Evolutionary conservation across 2,113 vertebrate genomes (phyloP), one percentile per base, ranked within the genome.

Genomic region (rat (Rattus norvegicus)): DNA sequence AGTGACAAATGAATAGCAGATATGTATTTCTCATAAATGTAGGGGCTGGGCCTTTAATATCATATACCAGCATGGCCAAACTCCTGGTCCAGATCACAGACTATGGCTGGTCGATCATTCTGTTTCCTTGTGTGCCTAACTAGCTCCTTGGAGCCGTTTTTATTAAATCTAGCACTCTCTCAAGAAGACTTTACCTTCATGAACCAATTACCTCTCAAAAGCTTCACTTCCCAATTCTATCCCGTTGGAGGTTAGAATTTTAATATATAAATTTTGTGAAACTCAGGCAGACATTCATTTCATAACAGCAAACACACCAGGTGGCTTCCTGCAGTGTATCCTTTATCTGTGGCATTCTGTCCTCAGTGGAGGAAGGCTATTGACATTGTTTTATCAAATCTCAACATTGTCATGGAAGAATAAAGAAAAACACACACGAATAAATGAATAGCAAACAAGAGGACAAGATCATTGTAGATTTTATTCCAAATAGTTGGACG

Each of bases 381-480:
- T 79, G 86, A 79, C 77, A 92, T 91, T 63, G 79, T 95, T 77
- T 91, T n/a, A 59, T 67, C 90, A 95, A 94, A 95, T 84, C 26
- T 95, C 76, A 97, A 67, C 80, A 61, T 26, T 88, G 16, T 84
- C 61, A 43, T 77, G 70, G 69, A 67, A 70, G 49, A 95, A n/a
- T 65, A 19, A 96, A 39, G 63, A 75, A 86, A 91, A 93, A 76
- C 81, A 94, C 24, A 63, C 47, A n/a, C 1, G 67, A 83, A 90
- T 14, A 83, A 77, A 90, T 17, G 10, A 39, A 86, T 56, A 22
- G 88, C 56, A 94, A 91, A 95, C 22, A 87, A 93, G 83, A 52
- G 79, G 89, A 90, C 52, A 83, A 95, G n/a, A 30, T 59, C 43
- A 85, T 88, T 65, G 69, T 59, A 59, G 87, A 72, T 85, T 88